Evolutionary conservation across 1,140 invertebrate species (phyloP).

Genomic region (Phocides pigmalion): DNA sequence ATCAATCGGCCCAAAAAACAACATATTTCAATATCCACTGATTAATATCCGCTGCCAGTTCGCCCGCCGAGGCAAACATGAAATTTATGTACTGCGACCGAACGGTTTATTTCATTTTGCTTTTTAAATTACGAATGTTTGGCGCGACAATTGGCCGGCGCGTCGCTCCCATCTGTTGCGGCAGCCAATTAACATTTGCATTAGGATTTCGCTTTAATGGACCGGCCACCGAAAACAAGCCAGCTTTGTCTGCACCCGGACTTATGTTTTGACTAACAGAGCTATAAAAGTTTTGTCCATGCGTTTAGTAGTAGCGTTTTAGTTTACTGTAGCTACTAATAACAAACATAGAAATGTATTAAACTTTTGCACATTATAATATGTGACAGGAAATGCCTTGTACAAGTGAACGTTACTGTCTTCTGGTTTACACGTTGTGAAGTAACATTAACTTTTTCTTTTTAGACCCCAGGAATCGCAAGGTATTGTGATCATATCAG

Average conservation of each 20-base stretch:
- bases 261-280: conserved; percentile 26
- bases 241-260: conserved; percentile 31
- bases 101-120: conserved; percentile 81
- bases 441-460: too few species aligned
- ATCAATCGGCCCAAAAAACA: conserved; percentile 81
- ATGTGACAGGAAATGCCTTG: too few species aligned
- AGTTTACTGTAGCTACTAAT: neutral
- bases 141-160: conserved; percentile 73
- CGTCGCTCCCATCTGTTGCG: conserved; percentile 78
- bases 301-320: neutral
- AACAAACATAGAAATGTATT: neutral
- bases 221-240: conserved; percentile 30
- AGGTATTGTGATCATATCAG: too few species aligned
- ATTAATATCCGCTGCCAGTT: conserved; percentile 82
- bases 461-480: too few species aligned
- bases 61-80: conserved; percentile 77
- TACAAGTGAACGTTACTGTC: too few species aligned
- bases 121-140: conserved; percentile 82
- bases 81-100: conserved; percentile 82
- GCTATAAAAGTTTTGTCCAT: conserved; percentile 17
- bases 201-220: conserved; percentile 60
- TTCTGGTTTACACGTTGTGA: too few species aligned
- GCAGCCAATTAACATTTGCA: conserved; percentile 73
- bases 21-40: conserved; percentile 83
- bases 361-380: too few species aligned